Percentiles rank a stretch among this genome's conserved stretches.
Conservation (phyloP, 2,113 vertebrate species). For the Cinclus cinclus region DNA sequence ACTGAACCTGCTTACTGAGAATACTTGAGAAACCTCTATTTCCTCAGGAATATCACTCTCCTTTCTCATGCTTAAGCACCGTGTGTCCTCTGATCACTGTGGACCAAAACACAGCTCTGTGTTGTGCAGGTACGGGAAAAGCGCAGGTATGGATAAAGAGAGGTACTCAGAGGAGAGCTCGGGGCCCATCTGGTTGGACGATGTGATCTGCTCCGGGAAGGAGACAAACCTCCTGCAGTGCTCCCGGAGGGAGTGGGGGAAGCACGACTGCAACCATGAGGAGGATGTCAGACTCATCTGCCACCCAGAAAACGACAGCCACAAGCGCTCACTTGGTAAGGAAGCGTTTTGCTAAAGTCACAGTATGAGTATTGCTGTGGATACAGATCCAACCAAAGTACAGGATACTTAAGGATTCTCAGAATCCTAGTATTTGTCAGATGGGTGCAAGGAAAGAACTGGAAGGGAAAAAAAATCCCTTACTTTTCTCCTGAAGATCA, state of each 20-base stretch:
- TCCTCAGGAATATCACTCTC: not conserved
- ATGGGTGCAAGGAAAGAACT: not conserved
- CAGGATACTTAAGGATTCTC: not conserved
- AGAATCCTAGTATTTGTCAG: not conserved
- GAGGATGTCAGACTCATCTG: slow-evolving; percentile 87
- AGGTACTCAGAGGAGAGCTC: slow-evolving; percentile 68
- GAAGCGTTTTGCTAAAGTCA: not conserved
- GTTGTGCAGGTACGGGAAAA: slow-evolving; percentile 77
- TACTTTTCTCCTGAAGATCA: not conserved
- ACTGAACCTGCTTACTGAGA: not conserved
- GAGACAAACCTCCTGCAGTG: slow-evolving; percentile 85
- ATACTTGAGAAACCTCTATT: not conserved
- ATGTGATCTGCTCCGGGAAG: slow-evolving; percentile 89
- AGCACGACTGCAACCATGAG: slow-evolving; percentile 87
- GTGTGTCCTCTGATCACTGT: not conserved
- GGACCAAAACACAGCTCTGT: not conserved
- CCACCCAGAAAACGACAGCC: slow-evolving; percentile 70
- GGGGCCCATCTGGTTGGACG: slow-evolving; percentile 88
- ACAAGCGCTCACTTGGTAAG: slow-evolving; percentile 79
- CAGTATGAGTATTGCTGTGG: not conserved
- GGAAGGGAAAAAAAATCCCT: not conserved
- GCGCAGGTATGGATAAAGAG: slow-evolving; percentile 14
- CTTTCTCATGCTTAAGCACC: not conserved
- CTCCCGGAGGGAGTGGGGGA: slow-evolving; percentile 81
- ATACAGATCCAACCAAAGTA: not conserved